These are phyloP conservation scores for Acrossocheilus fasciatus DNA, from an alignment of 2,797 vertebrate species.

Conservation along the genomic window DNA sequence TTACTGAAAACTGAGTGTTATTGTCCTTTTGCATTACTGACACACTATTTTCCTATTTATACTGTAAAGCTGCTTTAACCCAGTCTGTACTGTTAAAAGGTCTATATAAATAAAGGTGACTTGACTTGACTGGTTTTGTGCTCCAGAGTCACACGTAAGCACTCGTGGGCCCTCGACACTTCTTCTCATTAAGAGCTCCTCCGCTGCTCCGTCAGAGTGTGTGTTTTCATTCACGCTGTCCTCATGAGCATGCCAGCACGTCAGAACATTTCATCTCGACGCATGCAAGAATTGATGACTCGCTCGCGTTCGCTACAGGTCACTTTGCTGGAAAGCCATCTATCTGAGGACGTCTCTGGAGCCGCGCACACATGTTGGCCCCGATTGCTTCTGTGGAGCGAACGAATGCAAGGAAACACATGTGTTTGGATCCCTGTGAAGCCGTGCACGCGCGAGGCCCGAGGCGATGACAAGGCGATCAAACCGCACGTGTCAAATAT, in stretches of 20 bases:
- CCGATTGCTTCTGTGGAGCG: conserved; percentile 11
- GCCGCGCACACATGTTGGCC: background rate
- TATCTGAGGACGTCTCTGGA: conserved; percentile 30
- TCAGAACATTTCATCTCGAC: conserved; percentile 51
- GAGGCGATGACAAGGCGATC: conserved; percentile 85
- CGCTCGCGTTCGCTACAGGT: conserved; percentile 23
- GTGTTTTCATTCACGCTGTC: conserved; percentile 50
- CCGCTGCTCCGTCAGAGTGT: conserved; percentile 32
- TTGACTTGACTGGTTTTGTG: background rate
- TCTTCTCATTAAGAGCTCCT: conserved; percentile 53
- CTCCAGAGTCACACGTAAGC: conserved; percentile 58
- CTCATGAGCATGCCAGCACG: conserved; percentile 33
- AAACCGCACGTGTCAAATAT: conserved; percentile 84
- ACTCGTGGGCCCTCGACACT: conserved; percentile 50
- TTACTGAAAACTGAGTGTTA: background rate
- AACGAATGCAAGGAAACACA: background rate
- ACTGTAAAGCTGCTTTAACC: background rate
- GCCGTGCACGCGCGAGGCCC: conserved; percentile 58
- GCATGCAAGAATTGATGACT: conserved; percentile 48
- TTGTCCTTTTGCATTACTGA: background rate
- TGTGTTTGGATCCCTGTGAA: conserved; percentile 45
- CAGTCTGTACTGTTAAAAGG: background rate
- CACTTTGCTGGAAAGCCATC: conserved; percentile 51
- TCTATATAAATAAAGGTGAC: background rate
- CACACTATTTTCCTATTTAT: background rate